Conservation (phyloP, 2,888 invertebrate genomes). For the Corythucha ciliata region DNA sequence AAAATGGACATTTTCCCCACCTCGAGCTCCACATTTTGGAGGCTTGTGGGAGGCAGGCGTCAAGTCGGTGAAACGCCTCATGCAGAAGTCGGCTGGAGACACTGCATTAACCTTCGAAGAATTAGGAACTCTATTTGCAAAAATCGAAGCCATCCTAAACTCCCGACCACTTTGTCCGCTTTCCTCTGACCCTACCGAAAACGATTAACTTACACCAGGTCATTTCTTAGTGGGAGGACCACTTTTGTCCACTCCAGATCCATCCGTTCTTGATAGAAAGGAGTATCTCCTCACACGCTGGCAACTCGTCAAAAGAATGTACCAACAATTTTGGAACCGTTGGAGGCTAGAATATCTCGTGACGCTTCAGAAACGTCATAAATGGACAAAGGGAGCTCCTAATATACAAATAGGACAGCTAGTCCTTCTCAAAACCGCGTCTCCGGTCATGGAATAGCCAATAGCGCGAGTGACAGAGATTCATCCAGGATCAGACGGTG, state of each 20-base stretch:
- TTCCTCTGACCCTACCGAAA: constrained; percentile 32
- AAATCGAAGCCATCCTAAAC: constrained; percentile 37
- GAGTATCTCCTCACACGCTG: constrained; percentile 28
- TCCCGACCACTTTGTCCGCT: constrained; percentile 36
- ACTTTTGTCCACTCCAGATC: constrained; percentile 32
- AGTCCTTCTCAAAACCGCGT: constrained; percentile 13
- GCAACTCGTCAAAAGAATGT: constrained; percentile 27
- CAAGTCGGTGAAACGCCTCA: constrained; percentile 36
- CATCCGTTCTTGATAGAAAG: constrained; percentile 27
- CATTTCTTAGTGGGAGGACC: constrained; percentile 37
- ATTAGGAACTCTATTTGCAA: constrained; percentile 33
- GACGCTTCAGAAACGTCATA: constrained; percentile 21
- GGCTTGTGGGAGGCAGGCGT: constrained; percentile 26
- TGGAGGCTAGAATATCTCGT: constrained; percentile 29
- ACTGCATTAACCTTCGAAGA: constrained; percentile 36
- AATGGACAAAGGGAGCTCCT: constrained; percentile 17
- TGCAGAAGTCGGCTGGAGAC: constrained; percentile 31
- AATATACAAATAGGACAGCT: constrained; percentile 21
- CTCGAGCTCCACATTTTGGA: constrained; percentile 35
- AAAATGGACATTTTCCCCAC: constrained; percentile 26
- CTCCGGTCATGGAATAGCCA: constrained; percentile 16
- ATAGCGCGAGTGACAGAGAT: constrained; percentile 16
- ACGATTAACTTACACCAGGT: constrained; percentile 36
- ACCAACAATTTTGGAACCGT: constrained; percentile 32
- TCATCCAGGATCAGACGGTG: constrained; percentile 25